Evolutionary conservation across 2,797 vertebrate species (phyloP), one percentile per base, ranked within the genome.

Genomic region (Mormyrus hasselquistii): DNA sequence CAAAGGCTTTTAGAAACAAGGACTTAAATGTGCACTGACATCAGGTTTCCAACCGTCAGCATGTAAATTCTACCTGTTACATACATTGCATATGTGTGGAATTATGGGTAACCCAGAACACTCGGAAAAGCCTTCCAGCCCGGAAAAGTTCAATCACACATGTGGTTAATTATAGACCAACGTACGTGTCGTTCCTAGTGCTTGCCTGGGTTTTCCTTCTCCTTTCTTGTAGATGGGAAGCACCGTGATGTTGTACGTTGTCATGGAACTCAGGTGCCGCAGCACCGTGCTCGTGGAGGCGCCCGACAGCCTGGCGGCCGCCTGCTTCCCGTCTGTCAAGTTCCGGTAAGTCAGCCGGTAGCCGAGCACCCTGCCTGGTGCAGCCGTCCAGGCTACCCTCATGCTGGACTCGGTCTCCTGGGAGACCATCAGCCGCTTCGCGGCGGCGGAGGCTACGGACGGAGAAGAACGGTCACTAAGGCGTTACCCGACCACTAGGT

Each of bases 161-260:
- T 92, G 93, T 93, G 93, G 94, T 94, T 94, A 95, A 94, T 94
- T 93, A 94, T 92, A 94, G 94, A 94, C 93, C 93, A 94, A 94
- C 95, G 92, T 97, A 99, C 98, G 96, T 97, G 98, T 99, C 89
- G 96, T 98, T 96, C 98, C 98, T 94, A 97, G 97, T 94, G 98
- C 98, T 97, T 98, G 97, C 94, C 98, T 98, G 94, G 97, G 94
- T 95, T 98, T 99, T 93, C 98, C 98, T 93, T 97, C 98, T 92
- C 97, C 96, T 62, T 93, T 96, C 92, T 95, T 97, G 93, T 99
- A 99, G 90, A 98, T 90, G 59, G 98, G 98, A 82, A 97, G 94
- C 65, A 99, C 97, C 0, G 93, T 96, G 93, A 99, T 93, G 92
- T 96, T 91, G 85, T 99, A 99, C 0, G 95, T 96, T 90, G 98